These are phyloP conservation scores for Trogon surrucura DNA, from an alignment of 2,113 vertebrate species.

Conservation along the genomic window DNA sequence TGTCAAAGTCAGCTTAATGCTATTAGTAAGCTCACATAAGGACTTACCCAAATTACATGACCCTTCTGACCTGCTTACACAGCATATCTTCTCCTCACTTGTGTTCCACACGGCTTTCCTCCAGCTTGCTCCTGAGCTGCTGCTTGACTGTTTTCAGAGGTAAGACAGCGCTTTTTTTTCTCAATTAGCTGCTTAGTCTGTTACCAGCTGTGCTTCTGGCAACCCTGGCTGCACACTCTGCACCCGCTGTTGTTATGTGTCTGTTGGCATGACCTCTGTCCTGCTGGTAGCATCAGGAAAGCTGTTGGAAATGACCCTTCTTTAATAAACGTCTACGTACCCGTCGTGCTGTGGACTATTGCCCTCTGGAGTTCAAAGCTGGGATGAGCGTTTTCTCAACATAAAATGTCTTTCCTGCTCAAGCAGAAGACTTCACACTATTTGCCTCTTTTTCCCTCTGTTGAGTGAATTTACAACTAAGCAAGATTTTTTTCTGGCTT, in stretches of 20 bases:
- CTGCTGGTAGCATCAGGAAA: not conserved
- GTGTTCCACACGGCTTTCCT: not conserved
- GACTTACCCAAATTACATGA: not conserved
- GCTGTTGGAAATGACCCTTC: rapidly evolving
- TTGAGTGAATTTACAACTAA: not conserved
- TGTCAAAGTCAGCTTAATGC: not conserved
- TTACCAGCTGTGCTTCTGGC: not conserved
- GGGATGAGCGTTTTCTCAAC: not conserved
- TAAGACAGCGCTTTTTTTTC: not conserved
- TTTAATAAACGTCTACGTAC: rapidly evolving
- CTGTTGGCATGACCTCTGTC: not conserved
- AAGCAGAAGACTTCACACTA: not conserved
- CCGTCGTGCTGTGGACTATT: slow-evolving; percentile 15
- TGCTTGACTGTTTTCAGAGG: not conserved
- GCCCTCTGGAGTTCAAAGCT: slow-evolving; percentile 64
- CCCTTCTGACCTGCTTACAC: not conserved
- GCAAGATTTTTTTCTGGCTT: not conserved
- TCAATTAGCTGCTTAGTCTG: not conserved
- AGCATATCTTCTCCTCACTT: not conserved
- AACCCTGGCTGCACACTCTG: not conserved
- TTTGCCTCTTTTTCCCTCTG: not conserved
- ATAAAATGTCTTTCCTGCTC: not conserved
- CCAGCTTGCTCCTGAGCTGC: not conserved
- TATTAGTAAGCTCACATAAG: not conserved
- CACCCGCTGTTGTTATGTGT: not conserved